phyloP scores from a whole-genome alignment of 2,113 vertebrate species.

The Rhinogobius similis region DNA sequence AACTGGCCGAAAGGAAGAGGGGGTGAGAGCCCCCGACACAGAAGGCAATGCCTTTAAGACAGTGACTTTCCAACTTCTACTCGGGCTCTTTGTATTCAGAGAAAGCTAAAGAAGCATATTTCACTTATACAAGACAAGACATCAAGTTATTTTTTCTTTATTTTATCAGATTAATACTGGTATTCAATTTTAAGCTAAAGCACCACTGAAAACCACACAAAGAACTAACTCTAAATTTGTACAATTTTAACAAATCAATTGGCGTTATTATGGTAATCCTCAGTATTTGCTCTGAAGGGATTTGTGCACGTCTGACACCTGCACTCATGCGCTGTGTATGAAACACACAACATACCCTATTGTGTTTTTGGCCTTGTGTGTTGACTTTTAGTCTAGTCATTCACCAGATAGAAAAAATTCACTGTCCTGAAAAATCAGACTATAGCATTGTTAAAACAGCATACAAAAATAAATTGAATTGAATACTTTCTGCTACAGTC shows the following conservation, averaged over 20 bases:
- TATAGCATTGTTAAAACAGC: neutral
- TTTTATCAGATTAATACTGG: neutral
- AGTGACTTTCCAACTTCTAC: slow-evolving; percentile 26
- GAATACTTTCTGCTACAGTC: too few relatives aligned
- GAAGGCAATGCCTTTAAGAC: slow-evolving; percentile 16
- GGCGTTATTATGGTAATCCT: neutral
- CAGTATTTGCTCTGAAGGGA: neutral
- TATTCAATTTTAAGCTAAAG: neutral
- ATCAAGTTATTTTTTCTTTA: neutral
- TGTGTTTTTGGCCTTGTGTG: slow-evolving; percentile 21
- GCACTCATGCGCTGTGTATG: slow-evolving; percentile 12
- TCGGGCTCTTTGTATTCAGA: slow-evolving; percentile 22
- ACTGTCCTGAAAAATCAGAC: neutral
- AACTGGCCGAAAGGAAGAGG: slow-evolving; percentile 7
- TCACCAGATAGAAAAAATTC: neutral
- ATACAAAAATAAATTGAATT: too few relatives aligned
- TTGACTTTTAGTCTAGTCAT: slow-evolving; percentile 21
- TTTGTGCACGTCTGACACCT: neutral
- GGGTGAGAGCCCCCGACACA: slow-evolving; percentile 20
- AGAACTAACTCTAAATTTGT: neutral
- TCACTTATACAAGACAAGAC: neutral
- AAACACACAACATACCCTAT: slow-evolving; percentile 17
- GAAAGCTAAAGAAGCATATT: slow-evolving; percentile 18
- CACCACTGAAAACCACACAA: neutral
- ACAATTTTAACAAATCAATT: neutral